These are phyloP conservation scores for Sebastes dallii DNA, from an alignment of 2,797 vertebrate genomes.

Conservation along the genomic window DNA sequence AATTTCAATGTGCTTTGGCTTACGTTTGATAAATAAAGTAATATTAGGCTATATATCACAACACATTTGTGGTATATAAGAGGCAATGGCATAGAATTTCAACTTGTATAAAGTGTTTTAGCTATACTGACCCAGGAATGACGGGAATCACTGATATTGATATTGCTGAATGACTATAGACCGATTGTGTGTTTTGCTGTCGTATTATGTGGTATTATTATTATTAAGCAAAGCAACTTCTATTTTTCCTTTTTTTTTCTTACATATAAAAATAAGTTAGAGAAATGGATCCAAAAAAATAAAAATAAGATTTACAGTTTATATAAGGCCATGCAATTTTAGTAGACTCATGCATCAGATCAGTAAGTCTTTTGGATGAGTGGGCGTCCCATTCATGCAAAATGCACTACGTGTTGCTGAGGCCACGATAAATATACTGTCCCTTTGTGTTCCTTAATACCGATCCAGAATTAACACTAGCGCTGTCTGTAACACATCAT, in stretches of 20 bases:
- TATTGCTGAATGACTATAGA: constrained; percentile 77
- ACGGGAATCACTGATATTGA: constrained; percentile 63
- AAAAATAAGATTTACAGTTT: constrained; percentile 75
- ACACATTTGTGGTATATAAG: constrained; percentile 78
- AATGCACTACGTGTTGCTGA: constrained; percentile 79
- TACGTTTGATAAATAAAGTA: constrained; percentile 79
- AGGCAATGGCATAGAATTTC: constrained; percentile 79
- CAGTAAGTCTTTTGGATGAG: constrained; percentile 73
- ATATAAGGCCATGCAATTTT: constrained; percentile 83
- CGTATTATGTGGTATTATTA: constrained; percentile 68
- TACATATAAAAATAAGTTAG: constrained; percentile 84
- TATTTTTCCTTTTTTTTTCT: constrained; percentile 65
- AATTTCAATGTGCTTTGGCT: constrained; percentile 84
- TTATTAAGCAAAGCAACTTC: constrained; percentile 72
- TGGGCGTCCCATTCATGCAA: constrained; percentile 76
- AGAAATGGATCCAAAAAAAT: constrained; percentile 70
- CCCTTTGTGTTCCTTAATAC: constrained; percentile 75
- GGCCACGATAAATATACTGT: constrained; percentile 75
- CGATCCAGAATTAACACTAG: constrained; percentile 77
- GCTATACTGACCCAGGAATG: constrained; percentile 68
- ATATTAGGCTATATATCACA: constrained; percentile 79
- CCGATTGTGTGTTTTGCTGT: constrained; percentile 68
- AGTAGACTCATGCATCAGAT: constrained; percentile 80
- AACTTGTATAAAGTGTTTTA: constrained; percentile 75
- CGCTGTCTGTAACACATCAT: constrained; percentile 68